Evolutionary conservation across 1,140 invertebrate genomes (phyloP).

Genomic region (Orius insidiosus): DNA sequence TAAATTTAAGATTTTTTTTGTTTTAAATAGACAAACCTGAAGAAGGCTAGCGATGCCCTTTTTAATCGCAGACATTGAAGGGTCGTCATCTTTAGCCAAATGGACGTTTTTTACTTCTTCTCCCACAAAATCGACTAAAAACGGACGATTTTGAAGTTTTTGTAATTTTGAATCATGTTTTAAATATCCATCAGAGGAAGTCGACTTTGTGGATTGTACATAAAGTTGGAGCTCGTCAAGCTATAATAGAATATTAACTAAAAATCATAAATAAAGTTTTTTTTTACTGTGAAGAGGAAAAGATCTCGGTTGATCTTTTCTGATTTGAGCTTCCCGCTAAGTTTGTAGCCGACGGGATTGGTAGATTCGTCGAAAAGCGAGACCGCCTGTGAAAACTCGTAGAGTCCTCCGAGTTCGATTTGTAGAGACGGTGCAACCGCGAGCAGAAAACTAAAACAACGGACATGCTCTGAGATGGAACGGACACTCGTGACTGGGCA

Average conservation of each 20-base stretch:
- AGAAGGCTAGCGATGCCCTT: conserved; percentile 52
- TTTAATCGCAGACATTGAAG: conserved; percentile 47
- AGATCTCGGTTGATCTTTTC: no score
- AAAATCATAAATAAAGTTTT: not conserved
- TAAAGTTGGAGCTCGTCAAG: conserved; percentile 14
- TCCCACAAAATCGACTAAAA: conserved; percentile 38
- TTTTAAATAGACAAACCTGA: conserved; percentile 29
- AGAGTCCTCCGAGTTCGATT: no score
- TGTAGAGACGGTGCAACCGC: no score
- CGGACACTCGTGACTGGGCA: no score
- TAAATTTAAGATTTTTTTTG: no score
- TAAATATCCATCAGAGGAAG: conserved; percentile 39
- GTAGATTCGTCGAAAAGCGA: no score
- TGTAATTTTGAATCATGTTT: conserved; percentile 40
- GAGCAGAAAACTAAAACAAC: no score
- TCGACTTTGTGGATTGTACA: conserved; percentile 17
- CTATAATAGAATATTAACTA: conserved; percentile 17
- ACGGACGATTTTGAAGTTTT: conserved; percentile 28
- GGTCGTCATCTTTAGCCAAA: conserved; percentile 32
- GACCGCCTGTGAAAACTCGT: no score
- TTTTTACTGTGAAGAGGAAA: no score
- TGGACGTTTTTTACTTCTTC: conserved; percentile 37
- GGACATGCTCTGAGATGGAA: no score
- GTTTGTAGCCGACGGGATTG: no score
- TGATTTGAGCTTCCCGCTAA: no score